Base-by-base conservation (phyloP, 1,140 invertebrate genomes). In the Drosophila micromelanica region DNA sequence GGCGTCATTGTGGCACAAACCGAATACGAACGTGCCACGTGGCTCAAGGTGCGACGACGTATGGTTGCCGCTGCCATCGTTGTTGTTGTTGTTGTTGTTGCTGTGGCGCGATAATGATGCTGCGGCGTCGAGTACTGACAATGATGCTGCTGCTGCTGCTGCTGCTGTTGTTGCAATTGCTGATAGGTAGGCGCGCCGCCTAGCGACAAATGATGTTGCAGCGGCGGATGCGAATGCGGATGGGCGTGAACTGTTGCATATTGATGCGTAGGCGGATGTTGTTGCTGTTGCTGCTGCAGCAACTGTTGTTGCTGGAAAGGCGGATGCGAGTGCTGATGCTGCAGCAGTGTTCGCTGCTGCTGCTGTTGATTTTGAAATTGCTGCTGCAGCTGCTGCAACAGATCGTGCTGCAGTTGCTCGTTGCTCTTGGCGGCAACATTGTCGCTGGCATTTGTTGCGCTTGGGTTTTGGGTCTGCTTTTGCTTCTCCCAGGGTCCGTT, bases 401-500 rank as follows among this genome's bases (percentile, higher is more conserved):
- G 59, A 57, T 86, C 80, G 32, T 86, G 80, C 73, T 86, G 81
- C 81, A 84, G 60, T 17, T 84, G 76, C 61, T 86, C 80, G 55
- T 62, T 80, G 68, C 45, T 73, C 42, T 73, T 67, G 59, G 9
- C 5, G n/a, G 40, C 27, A 42, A 43, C 38, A 61, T 46, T 20
- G 2, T 61, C 35, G 43, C 35, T 45, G 56, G 9, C 52, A 40
- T 37, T 54, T 5, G 55, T 12, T 35, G 20, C 20, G 20, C 3
- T 23, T 23, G 37, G 57, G 56, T 52, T 45, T 70, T 78, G 78
- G 59, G 71, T 64, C 87, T 76, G 78, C 76, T 71, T 49, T 43
- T 69, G 72, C 60, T 89, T 91, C 86, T 91, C 90, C 90, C 90
- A 91, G 87, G 90, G 90, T 61, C 90, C 90, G 63, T 91, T 91